Conservation (phyloP, 2,888 invertebrate genomes). For the Athalia circularis region DNA sequence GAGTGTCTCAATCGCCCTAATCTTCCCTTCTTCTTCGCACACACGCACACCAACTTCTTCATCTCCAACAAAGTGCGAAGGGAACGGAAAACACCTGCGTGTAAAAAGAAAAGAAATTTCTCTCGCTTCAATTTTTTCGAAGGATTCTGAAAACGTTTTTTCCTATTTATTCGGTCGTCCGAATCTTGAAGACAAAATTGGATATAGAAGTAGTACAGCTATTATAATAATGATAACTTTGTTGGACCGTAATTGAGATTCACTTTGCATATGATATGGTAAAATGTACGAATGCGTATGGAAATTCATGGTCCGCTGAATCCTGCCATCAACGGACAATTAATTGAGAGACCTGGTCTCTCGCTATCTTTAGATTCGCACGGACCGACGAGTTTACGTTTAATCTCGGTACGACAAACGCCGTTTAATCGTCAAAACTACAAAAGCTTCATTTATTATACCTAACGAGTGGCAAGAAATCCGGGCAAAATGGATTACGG, state of each 20-base stretch:
- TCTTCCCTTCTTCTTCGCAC: background rate
- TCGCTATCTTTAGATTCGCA: constrained; percentile 35
- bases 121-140: no score
- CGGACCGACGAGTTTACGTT: constrained; percentile 27
- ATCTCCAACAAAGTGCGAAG: background rate
- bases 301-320: constrained; percentile 4
- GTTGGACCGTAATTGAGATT: constrained; percentile 9
- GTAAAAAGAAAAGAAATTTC: no score
- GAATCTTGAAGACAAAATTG: no score
- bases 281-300: constrained; percentile 5
- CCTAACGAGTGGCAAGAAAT: constrained; percentile 16
- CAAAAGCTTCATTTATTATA: constrained; percentile 28
- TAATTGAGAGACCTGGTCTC: constrained; percentile 28
- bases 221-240: background rate
- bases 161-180: no score
- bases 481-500: constrained; percentile 12
- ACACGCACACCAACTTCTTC: background rate
- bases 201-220: no score
- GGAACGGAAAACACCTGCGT: background rate
- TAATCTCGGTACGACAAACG: constrained; percentile 29
- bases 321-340: constrained; percentile 20
- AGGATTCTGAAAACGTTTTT: no score
- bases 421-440: constrained; percentile 33
- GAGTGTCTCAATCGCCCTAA: constrained; percentile 37
- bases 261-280: background rate